Evolutionary conservation across 2,797 vertebrate species (phyloP), one percentile per base, ranked within the genome.

Genomic region (Crocodylus rhombifer): DNA sequence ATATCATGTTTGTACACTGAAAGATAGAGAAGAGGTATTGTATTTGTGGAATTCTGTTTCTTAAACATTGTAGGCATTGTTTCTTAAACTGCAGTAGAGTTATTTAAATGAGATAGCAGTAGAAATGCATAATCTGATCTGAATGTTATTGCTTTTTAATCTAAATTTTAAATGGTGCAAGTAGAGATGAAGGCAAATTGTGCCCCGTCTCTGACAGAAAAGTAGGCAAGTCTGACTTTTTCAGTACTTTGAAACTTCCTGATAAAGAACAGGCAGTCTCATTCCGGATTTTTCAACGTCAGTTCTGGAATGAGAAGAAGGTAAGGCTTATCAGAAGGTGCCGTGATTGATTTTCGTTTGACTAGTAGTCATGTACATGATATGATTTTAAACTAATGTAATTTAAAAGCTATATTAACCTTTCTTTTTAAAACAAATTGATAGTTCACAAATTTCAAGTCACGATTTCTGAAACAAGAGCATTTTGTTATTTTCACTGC

Each of bases 1-100:
- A 55, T 99, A 99, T 97, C 99, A 99, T 0, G 99, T 99, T 95
- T 99, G 99, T 97, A 99, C 99, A 11, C 98, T 99, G 91, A 99
- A 98, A 98, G 99, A 99, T 96, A 99, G 98, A 23, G 99, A 99
- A 88, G 99, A 99, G 99, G 99, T 99, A 97, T 98, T 80, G 91
- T 93, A 82, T 73, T 84, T 82, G 17, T 42, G 56, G 17, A 67
- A 20, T 82, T 89, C 79, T 74, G 14, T 55, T 90, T 87, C 25
- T 33, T 17, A 56, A 21, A 5, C 80, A 20, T 87, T 82, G 62
- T 14, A 79, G 42, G 42, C 42, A 51, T 9, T 42, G 42, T 51
- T 51, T 51, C 42, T 51, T 51, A 26, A 92, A 78, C 13, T 85
- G 3, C 79, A 14, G 28, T 62, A 20, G 85, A 76, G 26, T 56